A percentile compares a stretch with the other conserved stretches of the same genome.
Evolutionary conservation across 2,888 invertebrate species (phyloP).

Genomic region (Folsomia candida): DNA sequence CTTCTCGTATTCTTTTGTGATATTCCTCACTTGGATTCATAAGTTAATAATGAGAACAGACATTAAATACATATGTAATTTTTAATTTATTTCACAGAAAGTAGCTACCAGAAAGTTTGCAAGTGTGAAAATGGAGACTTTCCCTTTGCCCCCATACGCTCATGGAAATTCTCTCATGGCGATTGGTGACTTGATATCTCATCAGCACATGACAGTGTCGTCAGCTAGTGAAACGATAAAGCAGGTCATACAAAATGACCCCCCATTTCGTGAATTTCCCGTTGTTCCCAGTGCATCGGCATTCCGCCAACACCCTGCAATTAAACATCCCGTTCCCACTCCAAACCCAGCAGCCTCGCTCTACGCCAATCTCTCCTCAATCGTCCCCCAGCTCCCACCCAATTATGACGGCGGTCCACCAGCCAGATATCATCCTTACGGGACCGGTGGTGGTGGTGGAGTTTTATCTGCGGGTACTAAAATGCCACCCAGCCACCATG

Average conservation of each 20-base stretch:
- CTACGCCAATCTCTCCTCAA: slow-evolving; percentile 45
- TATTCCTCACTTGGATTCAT: no score
- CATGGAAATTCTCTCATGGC: slow-evolving; percentile 46
- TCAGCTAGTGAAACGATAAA: slow-evolving; percentile 25
- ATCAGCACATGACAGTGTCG: slow-evolving; percentile 36
- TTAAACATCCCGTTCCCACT: slow-evolving; percentile 8
- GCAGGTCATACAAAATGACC: no score
- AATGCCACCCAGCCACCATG: slow-evolving; percentile 37
- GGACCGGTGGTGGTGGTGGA: slow-evolving; percentile 17
- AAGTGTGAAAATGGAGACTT: slow-evolving; percentile 50
- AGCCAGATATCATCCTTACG: slow-evolving; percentile 35
- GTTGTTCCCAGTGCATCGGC: slow-evolving; percentile 40
- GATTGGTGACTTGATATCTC: slow-evolving; percentile 47
- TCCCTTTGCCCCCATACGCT: slow-evolving; percentile 37
- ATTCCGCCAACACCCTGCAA: slow-evolving; percentile 32
- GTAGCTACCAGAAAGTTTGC: no score
- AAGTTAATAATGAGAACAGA: no score
- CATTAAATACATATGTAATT: no score
- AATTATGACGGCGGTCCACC: slow-evolving; percentile 14
- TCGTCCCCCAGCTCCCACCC: slow-evolving; percentile 3
- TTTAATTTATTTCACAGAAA: no score
- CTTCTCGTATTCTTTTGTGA: no score
- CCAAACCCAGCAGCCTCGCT: slow-evolving; percentile 32
- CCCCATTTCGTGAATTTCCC: slow-evolving; percentile 43
- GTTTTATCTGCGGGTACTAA: slow-evolving; percentile 25